These are phyloP conservation scores for Calameuta filiformis DNA, from an alignment of 2,888 invertebrate genomes.

Conservation along the genomic window DNA sequence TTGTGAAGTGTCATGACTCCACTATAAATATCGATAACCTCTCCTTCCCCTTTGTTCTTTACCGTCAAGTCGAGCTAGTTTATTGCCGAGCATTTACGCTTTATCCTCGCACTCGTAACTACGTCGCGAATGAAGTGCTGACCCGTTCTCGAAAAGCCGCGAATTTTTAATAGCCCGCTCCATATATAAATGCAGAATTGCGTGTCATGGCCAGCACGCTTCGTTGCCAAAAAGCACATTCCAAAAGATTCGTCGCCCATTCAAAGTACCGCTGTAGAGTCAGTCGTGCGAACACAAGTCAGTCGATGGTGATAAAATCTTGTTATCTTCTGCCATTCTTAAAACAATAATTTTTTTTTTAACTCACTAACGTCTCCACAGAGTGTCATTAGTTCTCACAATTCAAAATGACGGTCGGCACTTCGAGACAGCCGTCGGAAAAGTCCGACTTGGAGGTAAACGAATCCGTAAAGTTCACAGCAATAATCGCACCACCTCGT, in stretches of 20 bases:
- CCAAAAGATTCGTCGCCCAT: slow-evolving; percentile 3
- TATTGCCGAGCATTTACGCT: neutral
- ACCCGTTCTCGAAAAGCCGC: slow-evolving; percentile 24
- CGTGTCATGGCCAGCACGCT: slow-evolving; percentile 38
- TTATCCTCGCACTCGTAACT: neutral
- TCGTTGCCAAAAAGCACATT: slow-evolving; percentile 40
- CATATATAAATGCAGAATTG: slow-evolving; percentile 38
- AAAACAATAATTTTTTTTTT: neutral
- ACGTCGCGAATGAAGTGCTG: neutral
- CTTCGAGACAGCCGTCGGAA: neutral
- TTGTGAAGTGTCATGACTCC: neutral
- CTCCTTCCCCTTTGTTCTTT: neutral
- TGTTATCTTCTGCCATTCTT: neutral
- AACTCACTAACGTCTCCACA: neutral
- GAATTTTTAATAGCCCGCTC: slow-evolving; percentile 28
- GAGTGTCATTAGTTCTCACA: neutral
- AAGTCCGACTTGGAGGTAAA: neutral
- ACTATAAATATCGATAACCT: neutral
- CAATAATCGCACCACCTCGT: slow-evolving; percentile 18
- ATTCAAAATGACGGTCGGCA: neutral
- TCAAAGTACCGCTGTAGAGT: neutral
- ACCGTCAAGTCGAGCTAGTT: neutral
- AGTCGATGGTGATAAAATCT: neutral
- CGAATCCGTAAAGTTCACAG: neutral
- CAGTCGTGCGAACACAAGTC: neutral